phyloP scores from a whole-genome alignment of 2,888 invertebrate genomes.

The Idaea aversata region DNA sequence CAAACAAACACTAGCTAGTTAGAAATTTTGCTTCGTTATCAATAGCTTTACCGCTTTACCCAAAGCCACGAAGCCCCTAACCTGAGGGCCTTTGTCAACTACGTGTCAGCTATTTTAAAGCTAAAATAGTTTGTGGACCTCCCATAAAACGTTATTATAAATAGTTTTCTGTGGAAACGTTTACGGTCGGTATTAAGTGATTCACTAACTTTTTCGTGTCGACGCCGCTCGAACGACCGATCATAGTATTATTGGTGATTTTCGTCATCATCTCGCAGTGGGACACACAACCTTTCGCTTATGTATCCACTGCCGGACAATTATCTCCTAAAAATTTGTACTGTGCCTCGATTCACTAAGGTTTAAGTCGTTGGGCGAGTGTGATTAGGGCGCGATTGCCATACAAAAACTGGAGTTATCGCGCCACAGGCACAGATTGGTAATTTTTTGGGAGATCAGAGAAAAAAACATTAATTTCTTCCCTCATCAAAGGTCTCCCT shows the following conservation, averaged over 20 bases:
- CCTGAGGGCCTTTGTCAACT: not conserved
- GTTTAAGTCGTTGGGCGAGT: too few relatives aligned
- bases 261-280: not conserved
- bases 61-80: not conserved
- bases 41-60: conserved; percentile 1
- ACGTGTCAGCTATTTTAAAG: conserved; percentile 1
- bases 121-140: conserved; percentile 1
- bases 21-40: not conserved
- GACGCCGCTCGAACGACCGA: not conserved
- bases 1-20: not conserved
- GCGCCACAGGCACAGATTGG: too few relatives aligned
- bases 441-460: too few relatives aligned
- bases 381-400: too few relatives aligned
- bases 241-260: not conserved
- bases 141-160: not conserved
- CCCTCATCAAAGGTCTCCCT: too few relatives aligned
- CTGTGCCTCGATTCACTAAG: too few relatives aligned
- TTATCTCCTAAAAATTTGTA: too few relatives aligned
- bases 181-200: not conserved
- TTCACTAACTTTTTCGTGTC: not conserved
- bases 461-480: too few relatives aligned
- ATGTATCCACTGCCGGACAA: too few relatives aligned
- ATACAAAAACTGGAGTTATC: too few relatives aligned
- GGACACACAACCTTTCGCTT: too few relatives aligned
- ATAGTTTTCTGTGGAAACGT: not conserved